phyloP scores from a whole-genome alignment of 2,113 vertebrate genomes.

The Eurystomus gularis region DNA sequence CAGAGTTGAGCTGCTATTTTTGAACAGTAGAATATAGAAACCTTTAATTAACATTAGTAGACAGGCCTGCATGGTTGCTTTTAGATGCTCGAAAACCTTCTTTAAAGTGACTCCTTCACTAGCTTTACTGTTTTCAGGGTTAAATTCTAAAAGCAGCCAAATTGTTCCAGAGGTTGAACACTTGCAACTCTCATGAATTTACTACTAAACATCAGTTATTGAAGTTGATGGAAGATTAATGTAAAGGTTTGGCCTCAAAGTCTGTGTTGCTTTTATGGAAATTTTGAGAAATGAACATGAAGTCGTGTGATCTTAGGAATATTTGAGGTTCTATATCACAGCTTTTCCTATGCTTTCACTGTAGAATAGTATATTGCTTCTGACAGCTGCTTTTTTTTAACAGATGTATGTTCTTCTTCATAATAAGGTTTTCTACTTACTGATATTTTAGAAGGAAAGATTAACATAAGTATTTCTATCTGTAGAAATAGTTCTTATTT shows the following conservation, averaged over 20 bases:
- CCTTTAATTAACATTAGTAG: not conserved
- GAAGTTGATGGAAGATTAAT: slow-evolving; percentile 30
- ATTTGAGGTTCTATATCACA: not conserved
- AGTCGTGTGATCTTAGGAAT: not conserved
- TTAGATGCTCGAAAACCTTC: slow-evolving; percentile 2
- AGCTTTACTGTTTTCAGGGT: not conserved
- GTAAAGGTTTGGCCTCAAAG: slow-evolving; percentile 14
- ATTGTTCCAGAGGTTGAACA: slow-evolving; percentile 3
- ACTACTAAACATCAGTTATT: slow-evolving; percentile 7
- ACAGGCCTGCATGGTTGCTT: not conserved
- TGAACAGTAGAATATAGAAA: slow-evolving; percentile 2
- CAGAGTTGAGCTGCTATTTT: not conserved
- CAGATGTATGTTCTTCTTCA: not conserved
- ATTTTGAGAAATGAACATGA: not conserved
- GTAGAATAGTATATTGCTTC: not conserved
- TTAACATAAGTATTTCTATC: not conserved
- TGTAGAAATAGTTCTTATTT: not conserved
- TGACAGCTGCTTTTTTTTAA: not conserved
- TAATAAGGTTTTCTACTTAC: not conserved
- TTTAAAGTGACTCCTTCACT: not conserved
- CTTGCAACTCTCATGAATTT: slow-evolving; percentile 32
- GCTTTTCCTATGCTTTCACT: not conserved
- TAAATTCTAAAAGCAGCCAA: not conserved
- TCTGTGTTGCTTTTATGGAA: not conserved
- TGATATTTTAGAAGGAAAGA: not conserved